Conservation (phyloP, 1,140 invertebrate species). For the Eupeodes corollae region DNA sequence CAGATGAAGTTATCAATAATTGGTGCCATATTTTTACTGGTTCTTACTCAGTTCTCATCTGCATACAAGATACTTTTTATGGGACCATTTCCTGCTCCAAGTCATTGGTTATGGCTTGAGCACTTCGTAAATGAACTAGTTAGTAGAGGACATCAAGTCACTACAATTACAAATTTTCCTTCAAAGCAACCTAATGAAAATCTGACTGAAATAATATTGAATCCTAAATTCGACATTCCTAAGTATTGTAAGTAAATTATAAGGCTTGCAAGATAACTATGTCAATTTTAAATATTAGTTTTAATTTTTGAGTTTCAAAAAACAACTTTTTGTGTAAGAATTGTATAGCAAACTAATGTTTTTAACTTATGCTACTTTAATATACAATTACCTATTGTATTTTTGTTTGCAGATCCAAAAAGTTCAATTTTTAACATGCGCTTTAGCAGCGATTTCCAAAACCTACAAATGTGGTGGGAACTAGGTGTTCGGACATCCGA, state of each 20-base stretch:
- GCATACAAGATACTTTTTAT: constrained; percentile 30
- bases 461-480: constrained; percentile 33
- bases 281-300: too few relatives aligned
- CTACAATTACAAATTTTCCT: constrained; percentile 42
- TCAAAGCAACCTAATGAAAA: constrained; percentile 36
- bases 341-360: too few relatives aligned
- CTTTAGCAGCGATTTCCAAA: constrained; percentile 26
- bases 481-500: constrained; percentile 39
- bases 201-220: constrained; percentile 41
- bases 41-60: not conserved
- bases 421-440: constrained; percentile 31
- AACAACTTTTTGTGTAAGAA: too few relatives aligned
- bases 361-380: too few relatives aligned
- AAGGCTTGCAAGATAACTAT: too few relatives aligned
- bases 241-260: constrained; percentile 27
- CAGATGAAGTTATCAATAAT: too few relatives aligned
- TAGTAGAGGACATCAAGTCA: constrained; percentile 47
- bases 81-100: constrained; percentile 33
- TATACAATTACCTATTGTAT: too few relatives aligned
- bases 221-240: constrained; percentile 42
- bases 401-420: constrained; percentile 22
- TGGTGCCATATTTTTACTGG: too few relatives aligned
- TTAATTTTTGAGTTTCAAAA: too few relatives aligned
- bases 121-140: constrained; percentile 44
- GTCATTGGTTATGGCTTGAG: constrained; percentile 44